Percentiles rank a stretch among this genome's conserved stretches.
Conservation (phyloP, 1,140 invertebrate species). For the Diplogasteroides magnus region DNA sequence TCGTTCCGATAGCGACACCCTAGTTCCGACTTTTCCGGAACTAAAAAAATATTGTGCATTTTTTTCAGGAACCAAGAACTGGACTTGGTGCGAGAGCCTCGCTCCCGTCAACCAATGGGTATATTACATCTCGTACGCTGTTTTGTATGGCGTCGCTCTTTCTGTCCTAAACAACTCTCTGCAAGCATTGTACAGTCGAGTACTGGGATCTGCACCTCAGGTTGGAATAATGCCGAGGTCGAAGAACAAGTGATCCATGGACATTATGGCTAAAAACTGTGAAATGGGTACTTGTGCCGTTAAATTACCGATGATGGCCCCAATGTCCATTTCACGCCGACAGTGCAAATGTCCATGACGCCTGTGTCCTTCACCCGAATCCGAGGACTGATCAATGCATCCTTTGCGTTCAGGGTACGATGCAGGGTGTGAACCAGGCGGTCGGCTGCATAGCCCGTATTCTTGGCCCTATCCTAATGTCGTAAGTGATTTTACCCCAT, state of each 20-base stretch:
- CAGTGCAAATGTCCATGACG: too few species aligned
- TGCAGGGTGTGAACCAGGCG: conserved; percentile 44
- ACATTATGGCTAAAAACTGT: background rate
- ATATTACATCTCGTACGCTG: conserved; percentile 35
- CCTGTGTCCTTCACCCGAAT: too few species aligned
- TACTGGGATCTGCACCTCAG: conserved; percentile 35
- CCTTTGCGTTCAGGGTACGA: conserved; percentile 19
- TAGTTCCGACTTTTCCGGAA: background rate
- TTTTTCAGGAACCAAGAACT: conserved; percentile 18
- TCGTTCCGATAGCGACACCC: too few species aligned
- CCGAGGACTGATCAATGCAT: too few species aligned
- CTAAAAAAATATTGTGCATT: background rate
- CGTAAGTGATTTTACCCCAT: too few species aligned
- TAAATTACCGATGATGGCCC: too few species aligned
- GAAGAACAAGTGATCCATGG: background rate
- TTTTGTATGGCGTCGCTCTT: conserved; percentile 37
- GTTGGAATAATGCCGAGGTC: background rate
- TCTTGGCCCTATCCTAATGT: conserved; percentile 40
- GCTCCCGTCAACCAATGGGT: conserved; percentile 37
- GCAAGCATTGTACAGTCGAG: conserved; percentile 38
- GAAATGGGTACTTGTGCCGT: too few species aligned
- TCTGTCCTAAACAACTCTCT: conserved; percentile 41
- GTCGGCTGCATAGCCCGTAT: conserved; percentile 38
- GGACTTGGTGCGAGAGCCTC: conserved; percentile 32
- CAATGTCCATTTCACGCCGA: too few species aligned